phyloP scores from a whole-genome alignment of 2,113 vertebrate genomes.

The Brienomyrus brachyistius region DNA sequence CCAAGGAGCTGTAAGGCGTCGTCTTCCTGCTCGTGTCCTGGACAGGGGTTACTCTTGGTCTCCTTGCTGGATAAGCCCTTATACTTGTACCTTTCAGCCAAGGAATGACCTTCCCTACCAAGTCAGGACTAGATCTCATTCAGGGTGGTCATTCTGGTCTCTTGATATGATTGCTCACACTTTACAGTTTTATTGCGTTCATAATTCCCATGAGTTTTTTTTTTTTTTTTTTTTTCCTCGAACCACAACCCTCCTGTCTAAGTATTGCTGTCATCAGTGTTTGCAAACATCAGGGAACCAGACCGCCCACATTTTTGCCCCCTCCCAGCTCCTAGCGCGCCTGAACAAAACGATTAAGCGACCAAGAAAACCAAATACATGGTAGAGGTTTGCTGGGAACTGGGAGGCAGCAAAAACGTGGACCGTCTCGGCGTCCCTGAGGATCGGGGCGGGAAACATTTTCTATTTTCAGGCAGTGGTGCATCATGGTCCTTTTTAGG shows the following conservation, averaged over 20 bases:
- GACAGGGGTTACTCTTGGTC: conserved; percentile 38
- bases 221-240: neutral
- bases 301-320: neutral
- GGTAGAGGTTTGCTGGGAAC: neutral
- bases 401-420: neutral
- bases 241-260: neutral
- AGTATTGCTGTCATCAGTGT: neutral
- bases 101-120: neutral
- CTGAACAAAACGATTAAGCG: neutral
- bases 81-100: neutral
- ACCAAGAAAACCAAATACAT: neutral
- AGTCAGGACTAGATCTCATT: neutral
- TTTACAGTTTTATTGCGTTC: neutral
- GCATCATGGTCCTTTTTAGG: neutral
- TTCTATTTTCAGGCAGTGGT: neutral
- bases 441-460: neutral
- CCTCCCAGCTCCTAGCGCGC: neutral
- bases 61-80: conserved; percentile 21
- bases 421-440: neutral
- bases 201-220: neutral
- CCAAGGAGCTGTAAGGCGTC: neutral
- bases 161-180: neutral
- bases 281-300: neutral
- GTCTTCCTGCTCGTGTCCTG: conserved; percentile 32
- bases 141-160: neutral